Evolutionary conservation across 2,797 vertebrate genomes (phyloP), one percentile per base, ranked within the genome.

Genomic region (Anableps anableps): DNA sequence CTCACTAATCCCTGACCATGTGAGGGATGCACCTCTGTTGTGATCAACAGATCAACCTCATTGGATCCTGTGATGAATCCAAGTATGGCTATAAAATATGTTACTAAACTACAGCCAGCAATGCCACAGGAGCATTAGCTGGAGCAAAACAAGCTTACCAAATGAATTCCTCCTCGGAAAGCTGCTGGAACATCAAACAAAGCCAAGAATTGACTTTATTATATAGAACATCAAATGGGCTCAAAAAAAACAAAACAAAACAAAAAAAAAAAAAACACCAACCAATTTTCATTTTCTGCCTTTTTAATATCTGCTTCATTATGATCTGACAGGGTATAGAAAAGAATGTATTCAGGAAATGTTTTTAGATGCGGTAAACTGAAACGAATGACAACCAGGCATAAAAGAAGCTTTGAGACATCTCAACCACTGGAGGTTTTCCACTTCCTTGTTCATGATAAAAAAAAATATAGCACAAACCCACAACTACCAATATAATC

Each of bases 161-260:
- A 83, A 89, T 19, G 45, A 87, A 74, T 89, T 85, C 86, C 92
- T 85, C 89, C 72, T 83, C 75, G 76, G 83, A 78, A 86, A 74
- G 92, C 91, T 90, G 93, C 88, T 83, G 80, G 82, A 82, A 92
- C 83, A 92, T 74, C 76, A 92, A 91, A 89, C 79, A 92, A 91
- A 80, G 83, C 77, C 83, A 66, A 55, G 26, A 73, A 86, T 84
- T 85, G 76, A 86, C 85, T 90, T 86, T 14, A 86, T 78, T 78
- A 86, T 64, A 92, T 41, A 81, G 51, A 50, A 88, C 9, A 80
- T 11, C 58, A 19, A 80, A 71, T 14, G 36, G 34, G 38, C 50
- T 11, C 36, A 29, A 84, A 1, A 83, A 50, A 74, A 36, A 64
- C 60, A n/a, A n/a, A n/a, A 43, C 43, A 43, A 43, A 43, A 43